phyloP scores from a whole-genome alignment of 2,888 invertebrate species.

The Blastobasis adustella region DNA sequence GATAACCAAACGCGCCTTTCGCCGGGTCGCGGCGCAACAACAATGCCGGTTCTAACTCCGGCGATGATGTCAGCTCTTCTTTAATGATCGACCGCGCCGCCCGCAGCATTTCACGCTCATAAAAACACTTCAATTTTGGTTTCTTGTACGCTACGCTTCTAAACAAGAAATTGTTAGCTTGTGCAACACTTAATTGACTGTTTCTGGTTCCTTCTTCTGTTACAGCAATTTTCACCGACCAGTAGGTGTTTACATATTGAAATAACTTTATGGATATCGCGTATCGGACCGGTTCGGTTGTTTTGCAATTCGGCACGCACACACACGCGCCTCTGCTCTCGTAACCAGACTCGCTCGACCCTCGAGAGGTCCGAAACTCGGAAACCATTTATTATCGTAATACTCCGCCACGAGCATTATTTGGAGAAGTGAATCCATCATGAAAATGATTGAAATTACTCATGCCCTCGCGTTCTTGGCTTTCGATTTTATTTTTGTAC shows the following conservation, averaged over 20 bases:
- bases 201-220: constrained; percentile 24
- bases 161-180: constrained; percentile 17
- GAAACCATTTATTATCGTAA: constrained; percentile 56
- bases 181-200: constrained; percentile 23
- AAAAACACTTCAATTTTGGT: constrained; percentile 34
- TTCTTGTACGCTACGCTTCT: not conserved
- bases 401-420: constrained; percentile 44
- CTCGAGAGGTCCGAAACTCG: constrained; percentile 26
- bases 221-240: constrained; percentile 21
- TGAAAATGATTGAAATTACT: constrained; percentile 55
- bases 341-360: constrained; percentile 31
- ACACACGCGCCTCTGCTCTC: constrained; percentile 43
- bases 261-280: constrained; percentile 42
- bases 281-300: constrained; percentile 38
- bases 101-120: constrained; percentile 48
- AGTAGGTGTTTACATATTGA: constrained; percentile 36
- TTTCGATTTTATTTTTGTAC: constrained; percentile 16
- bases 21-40: constrained; percentile 48
- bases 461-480: constrained; percentile 24
- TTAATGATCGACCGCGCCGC: constrained; percentile 46
- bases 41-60: constrained; percentile 53
- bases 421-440: constrained; percentile 51
- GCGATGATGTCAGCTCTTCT: constrained; percentile 70
- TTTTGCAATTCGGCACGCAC: constrained; percentile 52
- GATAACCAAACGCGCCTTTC: constrained; percentile 58